Base-by-base conservation (phyloP, 1,140 invertebrate genomes). In the Saxidomus purpurata region DNA sequence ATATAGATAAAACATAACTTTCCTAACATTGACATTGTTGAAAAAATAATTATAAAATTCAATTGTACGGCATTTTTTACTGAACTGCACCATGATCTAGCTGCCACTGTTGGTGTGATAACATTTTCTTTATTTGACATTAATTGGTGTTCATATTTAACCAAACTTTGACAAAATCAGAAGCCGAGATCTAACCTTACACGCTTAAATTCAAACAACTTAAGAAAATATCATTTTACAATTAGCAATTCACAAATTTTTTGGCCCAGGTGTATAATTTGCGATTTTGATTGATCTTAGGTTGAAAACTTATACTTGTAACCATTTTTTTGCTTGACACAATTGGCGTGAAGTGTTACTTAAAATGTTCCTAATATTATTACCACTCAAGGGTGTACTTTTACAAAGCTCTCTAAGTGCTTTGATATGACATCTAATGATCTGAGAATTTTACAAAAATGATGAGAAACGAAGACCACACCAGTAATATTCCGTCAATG, bases 221-320 rank as follows among this genome's bases (percentile, higher is more conserved):
- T 38, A 40, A 22, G 67, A 71, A 71, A 71, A 71, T 71, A 71
- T 71, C 67, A 40, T 71, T 71, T 71, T 71, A 71, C 67, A 71
- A 40, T 71, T 36, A 71, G 17, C 34, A 38, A 19, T 71, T 40
- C 22, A 71, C 9, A 38, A 4, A 4, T 36, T 36, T 71, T 71
- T 36, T 38, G 34, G 67, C 0, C 67, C 67, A 71, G 67, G 34
- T 71, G 67, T 71, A 71, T 71, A 71, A 19, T 71, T 36, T 71
- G 67, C n/a, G 1, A 71, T 71, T 38, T 38, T 71, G 67, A 71
- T 38, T 36, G 67, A 71, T 71, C 67, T 17, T 11, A 38, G 25
- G 34, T n/a, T 40, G 67, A 71, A 71, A 71, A 71, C 4, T 31
- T 9, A 71, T 22, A 71, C 31, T 71, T 71, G 34, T 71, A 4